phyloP scores from a whole-genome alignment of 1,140 invertebrate genomes.

The Tribolium madens region DNA sequence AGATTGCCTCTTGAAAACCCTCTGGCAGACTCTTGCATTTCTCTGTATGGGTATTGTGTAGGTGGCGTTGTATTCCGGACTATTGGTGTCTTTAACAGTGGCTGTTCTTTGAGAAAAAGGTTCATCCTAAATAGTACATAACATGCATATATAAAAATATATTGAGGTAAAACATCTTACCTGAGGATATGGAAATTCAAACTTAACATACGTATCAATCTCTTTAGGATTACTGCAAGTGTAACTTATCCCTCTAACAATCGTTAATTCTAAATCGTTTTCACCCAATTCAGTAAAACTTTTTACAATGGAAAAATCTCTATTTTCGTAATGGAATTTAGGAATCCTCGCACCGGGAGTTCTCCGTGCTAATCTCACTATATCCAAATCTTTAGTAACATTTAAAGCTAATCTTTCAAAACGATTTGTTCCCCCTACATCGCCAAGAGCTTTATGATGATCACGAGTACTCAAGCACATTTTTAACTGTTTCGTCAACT shows the following conservation, averaged over 20 bases:
- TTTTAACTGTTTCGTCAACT: slow-evolving; percentile 86
- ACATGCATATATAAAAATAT: neutral
- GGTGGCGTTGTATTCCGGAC: slow-evolving; percentile 88
- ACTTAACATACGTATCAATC: slow-evolving; percentile 93
- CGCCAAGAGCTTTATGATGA: slow-evolving; percentile 93
- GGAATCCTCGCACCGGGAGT: slow-evolving; percentile 77
- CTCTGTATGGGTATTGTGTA: slow-evolving; percentile 85
- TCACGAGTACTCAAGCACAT: slow-evolving; percentile 88
- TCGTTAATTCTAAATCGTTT: slow-evolving; percentile 88
- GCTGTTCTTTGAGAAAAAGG: slow-evolving; percentile 82
- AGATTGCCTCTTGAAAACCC: slow-evolving; percentile 88
- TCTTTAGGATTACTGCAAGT: slow-evolving; percentile 87
- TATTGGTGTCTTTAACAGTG: slow-evolving; percentile 86
- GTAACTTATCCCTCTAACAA: slow-evolving; percentile 90
- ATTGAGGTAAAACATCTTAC: slow-evolving; percentile 69
- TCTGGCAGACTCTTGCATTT: slow-evolving; percentile 80
- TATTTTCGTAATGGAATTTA: slow-evolving; percentile 93
- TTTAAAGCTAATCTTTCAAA: slow-evolving; percentile 84
- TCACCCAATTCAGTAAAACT: slow-evolving; percentile 94
- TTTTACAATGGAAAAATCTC: slow-evolving; percentile 90
- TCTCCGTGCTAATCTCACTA: slow-evolving; percentile 80
- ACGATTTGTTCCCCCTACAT: slow-evolving; percentile 86
- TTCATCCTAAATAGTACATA: slow-evolving; percentile 74
- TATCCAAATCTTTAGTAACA: slow-evolving; percentile 90
- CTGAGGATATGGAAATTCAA: slow-evolving; percentile 92